Percentiles rank a stretch among this genome's conserved stretches.
These are phyloP conservation scores for Pocota personata DNA, from an alignment of 2,888 invertebrate species.

Conservation along the genomic window DNA sequence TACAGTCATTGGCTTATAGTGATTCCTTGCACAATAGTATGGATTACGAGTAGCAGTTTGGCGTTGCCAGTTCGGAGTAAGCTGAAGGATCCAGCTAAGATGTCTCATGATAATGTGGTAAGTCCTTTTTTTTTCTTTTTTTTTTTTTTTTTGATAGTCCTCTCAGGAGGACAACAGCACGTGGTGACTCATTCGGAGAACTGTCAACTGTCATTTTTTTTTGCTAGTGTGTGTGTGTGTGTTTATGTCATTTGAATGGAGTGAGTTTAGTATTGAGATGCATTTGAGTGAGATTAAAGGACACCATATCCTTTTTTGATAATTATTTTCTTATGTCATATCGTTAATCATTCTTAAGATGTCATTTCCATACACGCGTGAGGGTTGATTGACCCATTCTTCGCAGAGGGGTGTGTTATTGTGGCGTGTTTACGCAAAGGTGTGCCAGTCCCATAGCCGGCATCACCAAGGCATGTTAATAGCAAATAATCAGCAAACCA, in stretches of 20 bases:
- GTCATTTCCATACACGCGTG: constrained; percentile 4
- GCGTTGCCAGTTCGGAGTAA: constrained; percentile 46
- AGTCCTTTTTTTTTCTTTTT: neutral
- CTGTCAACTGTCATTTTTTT: constrained; percentile 3
- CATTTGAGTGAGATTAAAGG: constrained; percentile 42
- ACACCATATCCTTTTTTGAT: neutral
- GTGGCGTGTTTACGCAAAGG: constrained; percentile 17
- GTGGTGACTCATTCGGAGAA: constrained; percentile 68
- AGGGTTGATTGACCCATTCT: constrained; percentile 55
- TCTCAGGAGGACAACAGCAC: constrained; percentile 14
- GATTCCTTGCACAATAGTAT: constrained; percentile 57
- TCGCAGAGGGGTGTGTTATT: constrained; percentile 36
- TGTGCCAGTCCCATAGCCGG: constrained; percentile 26
- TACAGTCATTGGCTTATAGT: constrained; percentile 38
- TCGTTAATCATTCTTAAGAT: neutral
- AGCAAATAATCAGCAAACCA: neutral
- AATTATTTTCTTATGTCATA: neutral
- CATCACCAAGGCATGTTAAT: constrained; percentile 20
- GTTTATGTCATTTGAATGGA: constrained; percentile 16
- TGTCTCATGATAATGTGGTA: constrained; percentile 69
- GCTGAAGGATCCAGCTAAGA: constrained; percentile 50
- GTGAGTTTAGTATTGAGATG: constrained; percentile 30
- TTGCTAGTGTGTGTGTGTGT: neutral
- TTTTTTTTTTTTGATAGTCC: no score
- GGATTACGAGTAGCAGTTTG: constrained; percentile 58